phyloP scores from a whole-genome alignment of 2,888 invertebrate species.

The Sinodicranocentrus sp. region DNA sequence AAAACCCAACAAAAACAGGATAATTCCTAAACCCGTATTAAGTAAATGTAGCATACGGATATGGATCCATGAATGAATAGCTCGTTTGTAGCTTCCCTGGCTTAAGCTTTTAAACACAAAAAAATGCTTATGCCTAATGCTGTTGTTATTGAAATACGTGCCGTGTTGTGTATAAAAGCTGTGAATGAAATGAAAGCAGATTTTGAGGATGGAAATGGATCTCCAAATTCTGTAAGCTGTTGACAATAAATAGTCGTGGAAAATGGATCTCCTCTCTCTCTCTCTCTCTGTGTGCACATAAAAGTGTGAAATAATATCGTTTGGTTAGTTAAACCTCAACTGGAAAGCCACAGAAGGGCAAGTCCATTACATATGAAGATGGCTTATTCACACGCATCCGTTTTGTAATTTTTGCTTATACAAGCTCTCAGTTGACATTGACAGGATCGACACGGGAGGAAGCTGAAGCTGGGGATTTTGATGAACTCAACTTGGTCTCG shows the following conservation, averaged over 20 bases:
- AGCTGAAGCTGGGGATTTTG: neutral
- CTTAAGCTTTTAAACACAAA: constrained; percentile 47
- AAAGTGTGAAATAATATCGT: constrained; percentile 11
- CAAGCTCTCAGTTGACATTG: no score
- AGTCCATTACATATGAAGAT: neutral
- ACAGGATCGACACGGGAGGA: no score
- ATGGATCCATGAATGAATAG: constrained; percentile 31
- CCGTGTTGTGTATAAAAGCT: neutral
- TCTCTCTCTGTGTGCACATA: no score
- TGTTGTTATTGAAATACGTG: constrained; percentile 14
- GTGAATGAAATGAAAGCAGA: neutral
- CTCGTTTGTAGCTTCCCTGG: constrained; percentile 47
- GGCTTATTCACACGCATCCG: neutral
- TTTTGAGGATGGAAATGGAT: constrained; percentile 24
- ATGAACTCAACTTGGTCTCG: constrained; percentile 24
- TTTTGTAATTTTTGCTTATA: no score
- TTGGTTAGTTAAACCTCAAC: constrained; percentile 25
- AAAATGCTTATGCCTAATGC: neutral
- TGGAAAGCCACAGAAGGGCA: neutral
- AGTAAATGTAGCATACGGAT: constrained; percentile 37
- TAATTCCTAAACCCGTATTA: constrained; percentile 31
- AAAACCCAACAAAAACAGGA: constrained; percentile 3
- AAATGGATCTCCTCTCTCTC: no score
- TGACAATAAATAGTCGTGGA: constrained; percentile 18
- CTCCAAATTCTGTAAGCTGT: constrained; percentile 25